A percentile compares a stretch with the other conserved stretches of the same genome.
phyloP scores from a whole-genome alignment of 2,888 invertebrate genomes.

The Mellilla xanthometata region DNA sequence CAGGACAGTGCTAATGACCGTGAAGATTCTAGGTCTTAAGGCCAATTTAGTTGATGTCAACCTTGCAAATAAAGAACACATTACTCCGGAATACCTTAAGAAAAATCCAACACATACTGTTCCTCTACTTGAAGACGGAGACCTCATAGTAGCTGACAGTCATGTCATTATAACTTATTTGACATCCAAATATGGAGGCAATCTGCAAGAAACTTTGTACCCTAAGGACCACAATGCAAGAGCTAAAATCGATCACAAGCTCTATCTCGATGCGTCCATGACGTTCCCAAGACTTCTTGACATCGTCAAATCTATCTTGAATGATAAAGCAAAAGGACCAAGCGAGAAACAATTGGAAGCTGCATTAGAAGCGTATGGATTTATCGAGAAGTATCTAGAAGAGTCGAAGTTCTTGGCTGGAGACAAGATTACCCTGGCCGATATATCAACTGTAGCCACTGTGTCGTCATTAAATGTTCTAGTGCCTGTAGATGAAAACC shows the following conservation, averaged over 20 bases:
- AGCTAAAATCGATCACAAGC: constrained; percentile 4
- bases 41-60: neutral
- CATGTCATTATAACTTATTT: constrained; percentile 3
- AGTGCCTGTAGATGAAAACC: neutral
- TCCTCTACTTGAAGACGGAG: neutral
- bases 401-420: neutral
- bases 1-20: constrained; percentile 2
- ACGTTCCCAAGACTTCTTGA: constrained; percentile 1
- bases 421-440: constrained; percentile 1
- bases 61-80: neutral
- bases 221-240: neutral
- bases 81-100: neutral
- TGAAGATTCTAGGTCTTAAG: neutral
- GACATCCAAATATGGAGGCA: constrained; percentile 1
- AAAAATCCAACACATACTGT: constrained; percentile 4
- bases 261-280: neutral
- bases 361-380: constrained; percentile 18
- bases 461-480: constrained; percentile 4
- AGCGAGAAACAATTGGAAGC: neutral
- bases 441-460: constrained; percentile 3
- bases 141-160: constrained; percentile 1
- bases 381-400: constrained; percentile 11
- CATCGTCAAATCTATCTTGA: constrained; percentile 1
- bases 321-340: constrained; percentile 1
- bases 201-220: neutral